Evolutionary conservation across 2,888 invertebrate species (phyloP).

Genomic region (Drosophila peninsularis): DNA sequence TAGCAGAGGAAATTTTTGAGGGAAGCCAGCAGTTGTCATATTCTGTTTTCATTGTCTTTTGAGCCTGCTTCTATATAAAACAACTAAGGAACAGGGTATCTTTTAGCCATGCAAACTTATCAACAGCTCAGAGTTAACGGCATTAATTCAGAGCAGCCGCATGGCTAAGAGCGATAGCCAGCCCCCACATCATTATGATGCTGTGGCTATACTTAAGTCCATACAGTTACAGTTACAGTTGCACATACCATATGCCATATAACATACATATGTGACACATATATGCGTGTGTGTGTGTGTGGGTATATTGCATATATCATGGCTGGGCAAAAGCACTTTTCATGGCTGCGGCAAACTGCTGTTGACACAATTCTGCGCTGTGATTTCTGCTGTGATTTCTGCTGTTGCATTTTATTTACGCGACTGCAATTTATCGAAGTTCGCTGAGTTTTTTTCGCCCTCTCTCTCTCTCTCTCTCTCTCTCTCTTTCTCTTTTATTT

Average conservation of each 20-base stretch:
- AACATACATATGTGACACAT: constrained; percentile 1
- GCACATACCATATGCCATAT: constrained; percentile 20
- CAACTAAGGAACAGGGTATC: too few relatives aligned
- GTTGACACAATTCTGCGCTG: constrained; percentile 71
- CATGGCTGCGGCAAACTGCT: constrained; percentile 43
- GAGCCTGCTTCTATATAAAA: too few relatives aligned
- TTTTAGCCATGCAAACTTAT: neutral
- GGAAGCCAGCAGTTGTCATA: too few relatives aligned
- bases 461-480: constrained; percentile 9
- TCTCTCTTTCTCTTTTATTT: too few relatives aligned
- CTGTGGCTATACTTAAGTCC: constrained; percentile 44
- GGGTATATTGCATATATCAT: constrained; percentile 31
- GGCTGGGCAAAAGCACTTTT: constrained; percentile 34
- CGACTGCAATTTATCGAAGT: constrained; percentile 64
- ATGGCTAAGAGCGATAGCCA: constrained; percentile 36
- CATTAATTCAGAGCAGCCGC: constrained; percentile 50
- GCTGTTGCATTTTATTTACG: constrained; percentile 68
- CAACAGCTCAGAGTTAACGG: constrained; percentile 7
- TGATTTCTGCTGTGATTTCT: constrained; percentile 55
- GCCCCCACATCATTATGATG: constrained; percentile 55
- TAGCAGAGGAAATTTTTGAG: too few relatives aligned
- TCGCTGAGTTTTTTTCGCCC: constrained; percentile 15
- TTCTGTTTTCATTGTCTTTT: too few relatives aligned
- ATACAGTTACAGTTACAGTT: constrained; percentile 9
- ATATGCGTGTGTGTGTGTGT: neutral